A percentile compares a stretch with the other conserved stretches of the same genome.
phyloP scores from a whole-genome alignment of 1,140 invertebrate species.

The Papilio aristodemus region DNA sequence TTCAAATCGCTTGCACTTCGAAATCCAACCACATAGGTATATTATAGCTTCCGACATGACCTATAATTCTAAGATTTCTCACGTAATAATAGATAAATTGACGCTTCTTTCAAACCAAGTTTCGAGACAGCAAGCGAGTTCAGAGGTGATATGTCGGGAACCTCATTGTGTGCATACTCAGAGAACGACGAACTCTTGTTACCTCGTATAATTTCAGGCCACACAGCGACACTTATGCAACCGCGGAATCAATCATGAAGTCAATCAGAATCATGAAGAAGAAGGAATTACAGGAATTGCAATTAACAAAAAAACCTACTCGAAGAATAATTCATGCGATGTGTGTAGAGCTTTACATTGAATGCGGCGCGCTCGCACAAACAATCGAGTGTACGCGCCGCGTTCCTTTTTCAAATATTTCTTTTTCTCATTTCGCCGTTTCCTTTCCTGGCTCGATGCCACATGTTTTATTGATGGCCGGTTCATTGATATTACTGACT shows the following conservation, averaged over 20 bases:
- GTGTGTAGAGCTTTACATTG: slow-evolving; percentile 67
- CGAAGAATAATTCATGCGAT: slow-evolving; percentile 66
- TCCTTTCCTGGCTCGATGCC: slow-evolving; percentile 77
- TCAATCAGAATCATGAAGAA: no score
- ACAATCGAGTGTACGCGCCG: slow-evolving; percentile 72
- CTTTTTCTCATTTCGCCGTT: slow-evolving; percentile 78
- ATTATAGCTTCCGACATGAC: no score
- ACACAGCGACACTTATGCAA: slow-evolving; percentile 66
- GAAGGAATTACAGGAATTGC: slow-evolving; percentile 47
- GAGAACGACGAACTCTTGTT: slow-evolving; percentile 38
- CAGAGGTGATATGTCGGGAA: slow-evolving; percentile 52
- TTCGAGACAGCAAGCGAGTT: slow-evolving; percentile 35
- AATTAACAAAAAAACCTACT: slow-evolving; percentile 52
- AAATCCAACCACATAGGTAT: no score
- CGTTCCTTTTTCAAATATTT: slow-evolving; percentile 77
- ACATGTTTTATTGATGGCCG: slow-evolving; percentile 80
- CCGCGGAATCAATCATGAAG: slow-evolving; percentile 60
- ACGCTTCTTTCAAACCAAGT: neutral
- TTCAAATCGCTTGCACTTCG: no score
- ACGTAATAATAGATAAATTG: neutral
- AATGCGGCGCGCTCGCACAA: slow-evolving; percentile 74
- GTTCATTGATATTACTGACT: slow-evolving; percentile 79
- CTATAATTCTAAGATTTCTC: no score
- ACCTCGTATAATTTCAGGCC: slow-evolving; percentile 47
- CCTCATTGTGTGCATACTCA: slow-evolving; percentile 38